Evolutionary conservation across 2,888 invertebrate genomes (phyloP), one percentile per base, ranked within the genome.

Genomic region (Aporophyla nigra): DNA sequence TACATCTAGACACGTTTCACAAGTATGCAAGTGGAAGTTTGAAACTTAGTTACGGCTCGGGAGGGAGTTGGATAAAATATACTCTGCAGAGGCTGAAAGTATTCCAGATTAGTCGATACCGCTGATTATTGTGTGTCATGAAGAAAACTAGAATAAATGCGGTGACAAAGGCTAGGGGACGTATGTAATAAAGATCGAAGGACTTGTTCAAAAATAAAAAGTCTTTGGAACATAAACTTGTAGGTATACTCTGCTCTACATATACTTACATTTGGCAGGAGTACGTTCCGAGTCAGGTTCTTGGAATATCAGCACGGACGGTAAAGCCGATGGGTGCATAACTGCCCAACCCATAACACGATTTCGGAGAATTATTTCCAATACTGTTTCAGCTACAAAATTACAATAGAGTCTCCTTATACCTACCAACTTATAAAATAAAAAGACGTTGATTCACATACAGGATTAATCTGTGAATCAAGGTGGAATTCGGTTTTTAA

Each of bases 21-120:
- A 76, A 75, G 62, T 83, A 82, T 82, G 61, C 59, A 67, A 56
- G 83, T 66, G 33, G 14, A 70, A 78, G 53, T 77, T 84, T 63
- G 40, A 27, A 78, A 80, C 66, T 67, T 54, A 56, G 66, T 79
- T 79, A 79, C 40, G 7, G 54, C 69, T 66, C 76, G 69, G 24
- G 27, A 43, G 69, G 43, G 65, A 69, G 14, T 56, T 51, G 24
- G 24, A 59, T 66, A 75, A 74, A 79, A 68, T 74, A 69, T 56
- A 75, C 58, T 51, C 58, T 51, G 56, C 24, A n/a, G 58, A 80
- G 19, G 33, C 51, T 54, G 33, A 80, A 54, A 75, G 14, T 80
- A 58, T 59, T 69, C 16, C 63, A 33, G 56, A 68, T 74, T 21
- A 59, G 53, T 69, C 16, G 54, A 24, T 69, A 51, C 16, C 21